A percentile compares a stretch with the other conserved stretches of the same genome.
These are phyloP conservation scores for Hippocampus abdominalis DNA, from an alignment of 2,113 vertebrate species.

Conservation along the genomic window DNA sequence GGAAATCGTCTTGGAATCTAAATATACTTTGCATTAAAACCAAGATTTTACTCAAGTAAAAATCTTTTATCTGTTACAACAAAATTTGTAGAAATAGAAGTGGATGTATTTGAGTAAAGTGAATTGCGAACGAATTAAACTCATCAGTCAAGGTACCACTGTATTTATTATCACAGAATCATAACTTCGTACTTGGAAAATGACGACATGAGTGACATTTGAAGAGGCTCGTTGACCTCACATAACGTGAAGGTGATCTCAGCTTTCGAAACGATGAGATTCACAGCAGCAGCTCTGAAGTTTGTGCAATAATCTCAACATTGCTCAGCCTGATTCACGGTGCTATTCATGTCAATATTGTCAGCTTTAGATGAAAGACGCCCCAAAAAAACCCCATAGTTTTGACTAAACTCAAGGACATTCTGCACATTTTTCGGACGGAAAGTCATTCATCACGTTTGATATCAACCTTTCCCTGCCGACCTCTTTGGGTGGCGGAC, in stretches of 20 bases:
- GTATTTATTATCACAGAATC: background rate
- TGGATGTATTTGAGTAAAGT: background rate
- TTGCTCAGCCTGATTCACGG: conserved; percentile 95
- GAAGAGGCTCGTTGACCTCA: conserved; percentile 60
- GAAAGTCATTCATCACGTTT: conserved; percentile 98
- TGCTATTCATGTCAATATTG: conserved; percentile 99
- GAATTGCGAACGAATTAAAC: background rate
- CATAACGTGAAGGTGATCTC: conserved; percentile 51
- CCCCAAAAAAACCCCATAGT: conserved; percentile 80
- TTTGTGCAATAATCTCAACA: conserved; percentile 86
- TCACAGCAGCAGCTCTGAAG: conserved; percentile 72
- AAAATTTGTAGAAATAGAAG: no score
- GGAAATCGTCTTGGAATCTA: no score
- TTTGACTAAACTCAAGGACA: conserved; percentile 99
- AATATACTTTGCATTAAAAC: no score
- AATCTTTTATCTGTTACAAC: no score
- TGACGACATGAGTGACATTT: background rate
- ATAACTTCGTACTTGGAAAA: background rate
- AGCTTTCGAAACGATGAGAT: conserved; percentile 42
- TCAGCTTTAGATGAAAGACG: conserved; percentile 97
- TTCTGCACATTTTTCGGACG: conserved; percentile 90
- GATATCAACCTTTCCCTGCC: conserved; percentile 78
- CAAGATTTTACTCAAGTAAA: no score
- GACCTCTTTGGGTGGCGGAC: conserved; percentile 45
- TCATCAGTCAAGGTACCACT: background rate